Base-by-base conservation (phyloP, 64 coral and sea anemone species). In the Montipora foliosa region DNA sequence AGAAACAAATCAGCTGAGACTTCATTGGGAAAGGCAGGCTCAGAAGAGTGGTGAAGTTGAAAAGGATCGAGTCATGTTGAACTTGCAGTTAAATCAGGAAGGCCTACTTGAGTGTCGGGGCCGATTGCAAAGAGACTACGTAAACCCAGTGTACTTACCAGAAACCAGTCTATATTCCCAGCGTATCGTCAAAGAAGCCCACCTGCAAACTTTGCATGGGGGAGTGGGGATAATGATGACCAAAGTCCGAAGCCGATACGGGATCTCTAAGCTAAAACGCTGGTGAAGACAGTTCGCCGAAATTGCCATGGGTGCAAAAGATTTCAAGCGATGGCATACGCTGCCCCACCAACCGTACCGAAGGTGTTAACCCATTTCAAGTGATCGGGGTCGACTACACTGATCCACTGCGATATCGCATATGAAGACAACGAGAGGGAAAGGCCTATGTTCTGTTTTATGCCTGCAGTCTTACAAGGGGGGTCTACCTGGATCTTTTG, bases 281-380 rank as follows among this genome's bases (percentile, higher is more conserved):
- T 55, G 52, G 5, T 55, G 52, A 55, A 55, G 52, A 55, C 5
- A 55, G 52, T 55, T 55, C 52, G 52, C 52, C 0, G 52, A 55
- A 55, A 55, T 55, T 55, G 52, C 1, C 52, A 55, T 1, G 52
- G 52, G 10, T 55, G 52, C 1, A 55, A 55, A 55, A 55, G 52
- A 55, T 21, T 74, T 19, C 71, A 74, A 74, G 71, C 47, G 44
- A 89, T 62, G 24, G 76, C 76, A 79, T 89, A 77, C 47, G n/a
- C 51, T 88, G 75, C 57, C 45, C 92, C 85, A 55, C 84, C 92
- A 3, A 1, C 53, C 53, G 0, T 44, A 77, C 37, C 19, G n/a
- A 72, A 59, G 64, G 68, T 9, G 14, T 47, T 48, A 74, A 47
- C 68, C 25, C 45, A 2, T 49, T 51, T 14, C 29, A 60, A 80